Evolutionary conservation across 2,113 vertebrate species (phyloP).

Genomic region (Tupaia chinensis): DNA sequence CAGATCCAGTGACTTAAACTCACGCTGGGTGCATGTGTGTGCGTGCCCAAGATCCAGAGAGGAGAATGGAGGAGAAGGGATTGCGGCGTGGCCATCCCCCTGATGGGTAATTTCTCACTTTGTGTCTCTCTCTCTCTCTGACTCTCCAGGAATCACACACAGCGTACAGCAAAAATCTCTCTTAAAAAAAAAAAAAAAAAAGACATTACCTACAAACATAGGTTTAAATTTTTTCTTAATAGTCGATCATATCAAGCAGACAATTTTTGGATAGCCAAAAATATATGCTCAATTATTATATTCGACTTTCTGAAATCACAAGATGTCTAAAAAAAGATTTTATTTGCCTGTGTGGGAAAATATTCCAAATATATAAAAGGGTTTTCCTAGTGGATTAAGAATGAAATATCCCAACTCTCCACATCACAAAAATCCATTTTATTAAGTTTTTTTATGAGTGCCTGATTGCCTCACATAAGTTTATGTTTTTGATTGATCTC

Average conservation of each 20-base stretch:
- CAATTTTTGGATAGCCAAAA: constrained; percentile 33
- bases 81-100: too few species aligned
- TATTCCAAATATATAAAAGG: constrained; percentile 54
- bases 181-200: not conserved
- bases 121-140: too few species aligned
- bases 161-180: too few species aligned
- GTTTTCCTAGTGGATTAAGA: constrained; percentile 60
- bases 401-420: constrained; percentile 34
- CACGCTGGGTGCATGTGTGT: too few species aligned
- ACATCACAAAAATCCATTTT: constrained; percentile 55
- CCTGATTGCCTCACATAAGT: constrained; percentile 38
- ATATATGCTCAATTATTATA: not conserved
- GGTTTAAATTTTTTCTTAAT: constrained; percentile 12
- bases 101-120: too few species aligned
- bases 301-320: constrained; percentile 50
- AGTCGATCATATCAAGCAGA: constrained; percentile 24
- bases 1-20: too few species aligned
- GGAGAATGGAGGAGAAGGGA: too few species aligned
- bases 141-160: too few species aligned
- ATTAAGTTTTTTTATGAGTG: constrained; percentile 42
- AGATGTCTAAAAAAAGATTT: constrained; percentile 43
- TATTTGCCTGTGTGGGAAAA: constrained; percentile 56
- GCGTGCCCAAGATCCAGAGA: too few species aligned
- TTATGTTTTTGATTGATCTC: constrained; percentile 47
- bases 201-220: not conserved